phyloP scores from a whole-genome alignment of 1,140 invertebrate genomes.

The Euura saliciscinereae region DNA sequence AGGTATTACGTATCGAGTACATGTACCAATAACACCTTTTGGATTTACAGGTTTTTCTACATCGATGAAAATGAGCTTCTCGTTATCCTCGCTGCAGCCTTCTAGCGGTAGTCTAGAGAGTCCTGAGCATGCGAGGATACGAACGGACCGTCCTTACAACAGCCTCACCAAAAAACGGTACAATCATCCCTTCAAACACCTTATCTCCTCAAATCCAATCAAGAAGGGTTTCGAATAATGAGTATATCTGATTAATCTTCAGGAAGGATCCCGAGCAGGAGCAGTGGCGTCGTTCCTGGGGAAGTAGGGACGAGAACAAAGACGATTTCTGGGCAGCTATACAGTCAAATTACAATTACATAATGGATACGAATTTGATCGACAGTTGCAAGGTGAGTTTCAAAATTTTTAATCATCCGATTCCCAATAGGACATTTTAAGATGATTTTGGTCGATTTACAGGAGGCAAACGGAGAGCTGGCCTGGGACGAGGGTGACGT shows the following conservation, averaged over 20 bases:
- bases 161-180: conserved; percentile 72
- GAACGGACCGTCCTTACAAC: conserved; percentile 66
- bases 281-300: conserved; percentile 72
- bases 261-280: conserved; percentile 69
- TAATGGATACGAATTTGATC: conserved; percentile 92
- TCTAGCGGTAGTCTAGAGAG: conserved; percentile 60
- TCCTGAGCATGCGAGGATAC: conserved; percentile 58
- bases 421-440: too few relatives aligned
- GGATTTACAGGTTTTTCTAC: conserved; percentile 48
- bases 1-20: neutral
- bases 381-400: conserved; percentile 77
- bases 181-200: too few relatives aligned
- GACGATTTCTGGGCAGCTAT: conserved; percentile 91
- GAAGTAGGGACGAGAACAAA: conserved; percentile 69
- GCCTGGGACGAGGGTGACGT: conserved; percentile 67
- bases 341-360: conserved; percentile 87
- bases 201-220: neutral
- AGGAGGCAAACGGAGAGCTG: conserved; percentile 82
- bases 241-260: conserved; percentile 18
- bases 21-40: conserved; percentile 13
- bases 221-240: neutral
- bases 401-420: too few relatives aligned
- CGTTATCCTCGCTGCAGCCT: conserved; percentile 63
- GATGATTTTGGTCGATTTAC: conserved; percentile 35
- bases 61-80: conserved; percentile 63